A percentile compares a stretch with the other conserved stretches of the same genome.
phyloP scores from a whole-genome alignment of 2,113 vertebrate species.

The Prionailurus bengalensis region DNA sequence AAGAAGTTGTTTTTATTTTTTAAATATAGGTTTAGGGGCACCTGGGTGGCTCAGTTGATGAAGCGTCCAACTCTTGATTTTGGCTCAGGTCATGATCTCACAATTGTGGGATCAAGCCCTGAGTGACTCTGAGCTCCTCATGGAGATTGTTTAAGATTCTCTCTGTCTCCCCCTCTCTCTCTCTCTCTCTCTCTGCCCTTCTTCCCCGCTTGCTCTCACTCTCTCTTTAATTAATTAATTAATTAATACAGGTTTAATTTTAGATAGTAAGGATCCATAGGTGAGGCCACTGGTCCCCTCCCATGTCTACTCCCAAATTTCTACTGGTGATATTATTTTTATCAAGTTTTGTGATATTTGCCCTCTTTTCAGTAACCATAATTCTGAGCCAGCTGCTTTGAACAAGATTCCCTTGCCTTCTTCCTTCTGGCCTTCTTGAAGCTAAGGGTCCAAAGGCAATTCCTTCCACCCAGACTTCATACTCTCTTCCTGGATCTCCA shows the following conservation, averaged over 20 bases:
- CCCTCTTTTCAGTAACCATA: background rate
- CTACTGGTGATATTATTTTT: background rate
- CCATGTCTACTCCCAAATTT: background rate
- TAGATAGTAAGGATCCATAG: background rate
- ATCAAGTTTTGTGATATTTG: background rate
- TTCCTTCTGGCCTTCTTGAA: background rate
- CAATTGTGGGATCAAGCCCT: too few species aligned
- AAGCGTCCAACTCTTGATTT: too few species aligned
- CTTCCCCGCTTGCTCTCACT: too few species aligned
- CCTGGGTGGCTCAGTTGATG: too few species aligned
- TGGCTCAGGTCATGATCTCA: too few species aligned
- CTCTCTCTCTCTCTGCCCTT: too few species aligned
- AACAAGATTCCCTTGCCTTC: background rate
- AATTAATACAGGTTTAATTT: background rate
- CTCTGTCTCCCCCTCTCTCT: too few species aligned
- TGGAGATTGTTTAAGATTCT: too few species aligned
- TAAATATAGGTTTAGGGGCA: background rate
- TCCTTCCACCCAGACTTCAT: background rate
- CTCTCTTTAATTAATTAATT: too few species aligned
- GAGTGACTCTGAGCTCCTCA: too few species aligned
- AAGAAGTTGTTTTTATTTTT: background rate
- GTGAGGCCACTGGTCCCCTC: background rate
- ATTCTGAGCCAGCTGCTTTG: background rate
- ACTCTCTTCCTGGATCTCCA: background rate
- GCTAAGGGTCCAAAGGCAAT: background rate